Base-by-base conservation (phyloP, 2,113 vertebrate genomes). In the Fregata magnificens region DNA sequence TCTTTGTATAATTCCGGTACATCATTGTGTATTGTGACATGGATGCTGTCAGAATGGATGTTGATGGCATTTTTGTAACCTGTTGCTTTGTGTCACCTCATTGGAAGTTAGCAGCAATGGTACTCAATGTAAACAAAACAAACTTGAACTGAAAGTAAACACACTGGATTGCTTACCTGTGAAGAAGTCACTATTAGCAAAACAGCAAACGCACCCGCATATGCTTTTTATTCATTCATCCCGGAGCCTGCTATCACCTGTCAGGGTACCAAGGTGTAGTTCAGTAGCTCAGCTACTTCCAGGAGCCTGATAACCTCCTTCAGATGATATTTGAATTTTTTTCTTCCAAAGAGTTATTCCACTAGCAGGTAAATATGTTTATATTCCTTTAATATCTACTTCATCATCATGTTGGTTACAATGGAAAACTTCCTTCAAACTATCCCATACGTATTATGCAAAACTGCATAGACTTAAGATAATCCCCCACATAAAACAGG, bases 1-100 rank as follows among this genome's bases (percentile, higher is more conserved):
- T 95, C 97, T 98, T 96, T 97, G 97, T 98, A 96, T 94, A 94
- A 97, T 95, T 95, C 80, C 34, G 1, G 94, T 98, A 96, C 96
- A 85, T 96, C 82, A 86, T 94, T 91, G 94, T 97, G 96, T 96
- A 93, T 97, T 95, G 97, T 98, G 97, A 97, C 94, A 91, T 95
- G 93, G 95, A 94, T 86, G 86, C 95, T 96, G 82, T 97, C 96
- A 62, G 92, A 88, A 85, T 79, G 96, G 97, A 95, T 93, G 83
- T 86, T 16, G 86, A 92, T 72, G 95, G 93, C 97, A 85, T 95
- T 82, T 96, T 66, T 95, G 94, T 95, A 95, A 90, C 88, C 97
- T 97, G 90, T 86, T 95, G 74, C 93, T 95, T 96, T 96, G 94
- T 96, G 83, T 87, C 89, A 86, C 94, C 90, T 95, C 76, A 62